Evolutionary conservation across 2,113 vertebrate species (phyloP).

Genomic region (Carlito syrichta): DNA sequence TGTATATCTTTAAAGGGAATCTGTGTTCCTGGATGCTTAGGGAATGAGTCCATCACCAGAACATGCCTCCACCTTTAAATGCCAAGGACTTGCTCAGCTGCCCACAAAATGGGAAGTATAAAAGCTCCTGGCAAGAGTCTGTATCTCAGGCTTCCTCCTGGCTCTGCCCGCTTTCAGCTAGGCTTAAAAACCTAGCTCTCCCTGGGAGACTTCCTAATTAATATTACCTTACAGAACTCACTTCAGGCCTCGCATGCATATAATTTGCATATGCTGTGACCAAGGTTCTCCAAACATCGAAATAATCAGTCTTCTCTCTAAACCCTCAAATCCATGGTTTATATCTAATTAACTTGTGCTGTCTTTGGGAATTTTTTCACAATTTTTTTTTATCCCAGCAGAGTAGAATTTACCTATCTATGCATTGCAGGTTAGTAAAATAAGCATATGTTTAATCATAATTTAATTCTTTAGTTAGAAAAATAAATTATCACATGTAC

Average conservation of each 20-base stretch:
- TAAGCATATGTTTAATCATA: background rate
- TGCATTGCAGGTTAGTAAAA: background rate
- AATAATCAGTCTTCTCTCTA: background rate
- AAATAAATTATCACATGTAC: background rate
- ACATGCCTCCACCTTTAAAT: no score
- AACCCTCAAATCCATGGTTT: background rate
- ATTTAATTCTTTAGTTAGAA: background rate
- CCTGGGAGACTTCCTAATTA: background rate
- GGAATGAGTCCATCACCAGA: background rate
- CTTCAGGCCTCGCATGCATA: rapidly evolving
- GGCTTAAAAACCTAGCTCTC: background rate
- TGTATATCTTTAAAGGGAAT: background rate
- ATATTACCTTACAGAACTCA: background rate
- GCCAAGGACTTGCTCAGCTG: background rate
- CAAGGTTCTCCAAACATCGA: background rate
- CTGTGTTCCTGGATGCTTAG: rapidly evolving
- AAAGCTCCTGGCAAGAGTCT: background rate
- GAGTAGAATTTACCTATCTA: background rate
- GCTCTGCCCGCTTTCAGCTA: background rate
- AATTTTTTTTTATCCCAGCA: background rate
- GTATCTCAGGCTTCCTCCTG: background rate
- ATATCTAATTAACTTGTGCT: background rate
- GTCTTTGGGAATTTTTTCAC: background rate
- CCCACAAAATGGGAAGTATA: background rate
- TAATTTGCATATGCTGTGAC: background rate